Base-by-base conservation (phyloP, 2,797 vertebrate species). In the Leptoclinus maculatus region DNA sequence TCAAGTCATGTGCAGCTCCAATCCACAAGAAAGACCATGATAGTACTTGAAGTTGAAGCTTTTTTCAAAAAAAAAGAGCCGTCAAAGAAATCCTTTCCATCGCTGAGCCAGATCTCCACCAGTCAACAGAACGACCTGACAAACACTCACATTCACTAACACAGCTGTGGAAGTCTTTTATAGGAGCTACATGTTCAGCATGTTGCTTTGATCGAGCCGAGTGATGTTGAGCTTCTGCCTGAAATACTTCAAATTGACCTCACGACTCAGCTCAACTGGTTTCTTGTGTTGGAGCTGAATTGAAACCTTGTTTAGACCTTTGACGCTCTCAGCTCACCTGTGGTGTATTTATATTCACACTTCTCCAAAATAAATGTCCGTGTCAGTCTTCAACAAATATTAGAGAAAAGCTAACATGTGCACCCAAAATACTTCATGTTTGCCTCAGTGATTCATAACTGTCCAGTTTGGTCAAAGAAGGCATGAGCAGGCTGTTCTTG, bases 281-380 rank as follows among this genome's bases (percentile, higher is more conserved):
- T 34, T 36, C 39, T 38, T 78, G 38, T 51, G 1, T 45, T 7
- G 1, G 10, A 77, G 47, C 36, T 74, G 76, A 83, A 83, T 27
- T 38, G n/a, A 78, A 54, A 62, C 66, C 19, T 60, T 85, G 71
- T 74, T 74, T 58, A 13, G 5, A 45, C 1, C 45, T 27, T 62
- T 21, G 36, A 53, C 0, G 3, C 57, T 62, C 54, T 68, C 63
- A 11, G 73, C 64, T 76, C 74, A 74, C 66, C 63, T 71, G 39
- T 14, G 60, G 67, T 71, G 19, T 51, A 47, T 71, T 69, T 66
- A 76, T 64, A 49, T 16, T 29, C 27, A 13, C 10, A 23, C 13
- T 19, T 17, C 53, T 78, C 76, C 74, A 82, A 70, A 66, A 59
- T 79, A 79, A 81, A 83, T 75, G 58, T 82, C 41, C 68, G n/a